phyloP scores from a whole-genome alignment of 2,113 vertebrate genomes.

The Pelecanoides urinatrix region DNA sequence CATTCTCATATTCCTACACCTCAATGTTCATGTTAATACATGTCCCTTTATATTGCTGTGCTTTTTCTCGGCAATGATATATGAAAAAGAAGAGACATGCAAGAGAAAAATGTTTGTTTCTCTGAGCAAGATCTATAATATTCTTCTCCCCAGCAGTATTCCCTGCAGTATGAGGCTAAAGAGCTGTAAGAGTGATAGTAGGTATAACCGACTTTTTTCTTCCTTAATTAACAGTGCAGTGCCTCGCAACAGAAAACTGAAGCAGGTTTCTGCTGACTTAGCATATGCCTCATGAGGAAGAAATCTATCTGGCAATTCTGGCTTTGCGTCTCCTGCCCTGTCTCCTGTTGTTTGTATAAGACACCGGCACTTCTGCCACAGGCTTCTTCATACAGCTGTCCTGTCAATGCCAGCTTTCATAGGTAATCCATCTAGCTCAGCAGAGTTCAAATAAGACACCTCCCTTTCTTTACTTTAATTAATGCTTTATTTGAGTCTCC shows the following conservation, averaged over 20 bases:
- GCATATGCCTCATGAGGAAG: constrained; percentile 41
- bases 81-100: neutral
- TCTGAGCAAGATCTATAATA: neutral
- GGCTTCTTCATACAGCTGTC: constrained; percentile 45
- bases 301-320: constrained; percentile 60
- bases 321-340: constrained; percentile 10
- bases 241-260: constrained; percentile 37
- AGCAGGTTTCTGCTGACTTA: constrained; percentile 56
- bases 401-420: constrained; percentile 56
- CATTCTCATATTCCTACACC: neutral
- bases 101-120: neutral
- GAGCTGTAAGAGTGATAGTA: neutral
- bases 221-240: neutral
- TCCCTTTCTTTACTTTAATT: constrained; percentile 50
- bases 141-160: neutral
- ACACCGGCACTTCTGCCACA: constrained; percentile 37
- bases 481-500: constrained; percentile 29
- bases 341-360: constrained; percentile 52
- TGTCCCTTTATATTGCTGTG: neutral
- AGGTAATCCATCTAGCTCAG: constrained; percentile 60
- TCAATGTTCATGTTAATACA: constrained; percentile 23
- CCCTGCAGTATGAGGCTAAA: neutral
- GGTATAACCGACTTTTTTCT: neutral
- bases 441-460: constrained; percentile 52
- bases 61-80: neutral